Percentiles rank a stretch among this genome's conserved stretches.
Conservation (phyloP, 1,140 invertebrate species). For the Babylonia areolata region DNA sequence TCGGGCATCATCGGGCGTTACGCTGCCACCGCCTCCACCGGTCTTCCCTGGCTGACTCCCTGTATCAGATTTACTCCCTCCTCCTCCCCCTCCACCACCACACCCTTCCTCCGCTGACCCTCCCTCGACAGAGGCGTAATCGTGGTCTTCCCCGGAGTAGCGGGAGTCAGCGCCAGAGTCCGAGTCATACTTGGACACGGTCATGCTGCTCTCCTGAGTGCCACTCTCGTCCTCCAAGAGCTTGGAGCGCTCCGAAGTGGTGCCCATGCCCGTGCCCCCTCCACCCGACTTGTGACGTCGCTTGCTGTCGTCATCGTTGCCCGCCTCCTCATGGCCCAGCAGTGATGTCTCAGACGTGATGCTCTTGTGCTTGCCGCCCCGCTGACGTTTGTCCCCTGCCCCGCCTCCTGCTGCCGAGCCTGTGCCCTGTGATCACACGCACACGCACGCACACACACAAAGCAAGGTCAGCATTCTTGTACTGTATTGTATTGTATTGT, state of each 20-base stretch:
- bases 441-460: no score
- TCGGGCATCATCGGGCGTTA: not conserved
- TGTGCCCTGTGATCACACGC: no score
- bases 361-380: slow-evolving; percentile 33
- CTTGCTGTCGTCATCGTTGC: slow-evolving; percentile 6
- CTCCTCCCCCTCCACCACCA: not conserved
- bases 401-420: not conserved
- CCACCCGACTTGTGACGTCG: not conserved
- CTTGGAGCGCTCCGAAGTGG: not conserved
- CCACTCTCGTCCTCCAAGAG: slow-evolving; percentile 3
- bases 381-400: slow-evolving; percentile 15
- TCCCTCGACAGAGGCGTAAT: not conserved
- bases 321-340: slow-evolving; percentile 26
- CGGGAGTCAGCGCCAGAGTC: not conserved
- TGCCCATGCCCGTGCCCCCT: not conserved
- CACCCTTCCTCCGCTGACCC: not conserved
- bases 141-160: slow-evolving; percentile 5
- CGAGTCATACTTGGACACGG: not conserved
- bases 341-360: slow-evolving; percentile 35
- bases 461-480: no score
- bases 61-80: not conserved
- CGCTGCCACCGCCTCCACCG: not conserved
- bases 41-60: no score
- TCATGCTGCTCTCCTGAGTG: no score
- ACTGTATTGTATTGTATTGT: no score